Conservation (phyloP, 2,888 invertebrate species). For the Muschampia plurimacula region DNA sequence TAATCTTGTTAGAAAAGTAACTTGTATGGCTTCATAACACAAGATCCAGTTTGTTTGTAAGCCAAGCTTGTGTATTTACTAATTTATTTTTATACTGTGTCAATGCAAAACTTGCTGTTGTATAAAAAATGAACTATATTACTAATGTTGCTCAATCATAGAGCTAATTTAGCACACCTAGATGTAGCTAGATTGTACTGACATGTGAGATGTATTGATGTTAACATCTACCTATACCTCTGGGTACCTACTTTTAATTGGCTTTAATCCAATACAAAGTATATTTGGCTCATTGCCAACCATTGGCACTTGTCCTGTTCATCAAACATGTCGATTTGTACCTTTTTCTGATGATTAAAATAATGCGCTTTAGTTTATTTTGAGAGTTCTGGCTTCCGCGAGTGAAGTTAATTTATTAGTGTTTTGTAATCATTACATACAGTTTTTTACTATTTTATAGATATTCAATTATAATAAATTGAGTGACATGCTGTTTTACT, state of each 20-base stretch:
- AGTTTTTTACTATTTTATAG: not conserved
- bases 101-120: constrained; percentile 2
- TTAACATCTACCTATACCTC: constrained; percentile 61
- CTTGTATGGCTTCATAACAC: constrained; percentile 73
- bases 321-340: constrained; percentile 81
- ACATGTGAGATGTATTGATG: constrained; percentile 77
- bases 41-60: constrained; percentile 72
- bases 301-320: constrained; percentile 78
- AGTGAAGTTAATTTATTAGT: constrained; percentile 22
- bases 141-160: constrained; percentile 53
- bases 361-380: constrained; percentile 52
- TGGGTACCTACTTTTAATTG: constrained; percentile 80
- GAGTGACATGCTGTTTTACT: too few species aligned
- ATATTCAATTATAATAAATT: too few species aligned
- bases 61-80: constrained; percentile 62
- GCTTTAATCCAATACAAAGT: constrained; percentile 84
- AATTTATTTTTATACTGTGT: constrained; percentile 55
- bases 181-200: constrained; percentile 69
- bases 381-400: constrained; percentile 20
- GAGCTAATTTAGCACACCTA: constrained; percentile 71
- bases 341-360: constrained; percentile 73
- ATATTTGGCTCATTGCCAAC: constrained; percentile 77
- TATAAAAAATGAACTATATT: not conserved
- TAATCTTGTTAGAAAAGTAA: constrained; percentile 75
- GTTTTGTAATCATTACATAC: not conserved